Conservation (phyloP, 2,797 vertebrate species). For the Crypturellus tataupa region DNA sequence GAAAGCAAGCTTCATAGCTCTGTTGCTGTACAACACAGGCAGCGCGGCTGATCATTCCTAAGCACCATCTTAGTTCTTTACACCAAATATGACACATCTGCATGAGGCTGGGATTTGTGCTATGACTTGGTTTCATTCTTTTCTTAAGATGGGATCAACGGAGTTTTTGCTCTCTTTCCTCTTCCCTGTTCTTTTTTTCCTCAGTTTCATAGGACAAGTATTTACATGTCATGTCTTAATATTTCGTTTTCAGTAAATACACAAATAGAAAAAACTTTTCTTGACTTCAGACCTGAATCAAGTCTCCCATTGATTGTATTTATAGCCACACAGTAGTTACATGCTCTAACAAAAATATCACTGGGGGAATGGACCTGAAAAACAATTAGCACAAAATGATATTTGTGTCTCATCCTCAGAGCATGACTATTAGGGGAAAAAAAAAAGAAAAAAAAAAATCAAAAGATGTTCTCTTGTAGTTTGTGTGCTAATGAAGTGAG, state of each 20-base stretch:
- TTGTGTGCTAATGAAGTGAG: slow-evolving; percentile 25
- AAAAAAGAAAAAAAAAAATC: background rate
- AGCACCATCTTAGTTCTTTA: background rate
- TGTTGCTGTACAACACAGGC: background rate
- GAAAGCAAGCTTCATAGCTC: background rate
- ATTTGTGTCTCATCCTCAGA: background rate
- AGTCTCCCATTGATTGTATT: background rate
- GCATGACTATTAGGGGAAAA: background rate
- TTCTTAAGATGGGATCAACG: rapidly evolving
- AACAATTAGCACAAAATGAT: background rate
- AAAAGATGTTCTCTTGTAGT: background rate
- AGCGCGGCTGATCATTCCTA: background rate
- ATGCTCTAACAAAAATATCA: background rate
- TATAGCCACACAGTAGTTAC: background rate
- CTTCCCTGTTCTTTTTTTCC: background rate
- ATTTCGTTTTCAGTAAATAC: background rate
- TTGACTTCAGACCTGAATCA: background rate
- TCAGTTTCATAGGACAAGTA: background rate
- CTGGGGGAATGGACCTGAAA: background rate
- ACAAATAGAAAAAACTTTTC: background rate
- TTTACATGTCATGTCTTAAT: background rate
- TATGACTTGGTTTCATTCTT: background rate
- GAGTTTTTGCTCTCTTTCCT: background rate
- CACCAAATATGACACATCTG: rapidly evolving
- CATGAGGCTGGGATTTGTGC: background rate